Evolutionary conservation across 1,140 invertebrate species (phyloP).

Genomic region (Trinorchestia longiramus): DNA sequence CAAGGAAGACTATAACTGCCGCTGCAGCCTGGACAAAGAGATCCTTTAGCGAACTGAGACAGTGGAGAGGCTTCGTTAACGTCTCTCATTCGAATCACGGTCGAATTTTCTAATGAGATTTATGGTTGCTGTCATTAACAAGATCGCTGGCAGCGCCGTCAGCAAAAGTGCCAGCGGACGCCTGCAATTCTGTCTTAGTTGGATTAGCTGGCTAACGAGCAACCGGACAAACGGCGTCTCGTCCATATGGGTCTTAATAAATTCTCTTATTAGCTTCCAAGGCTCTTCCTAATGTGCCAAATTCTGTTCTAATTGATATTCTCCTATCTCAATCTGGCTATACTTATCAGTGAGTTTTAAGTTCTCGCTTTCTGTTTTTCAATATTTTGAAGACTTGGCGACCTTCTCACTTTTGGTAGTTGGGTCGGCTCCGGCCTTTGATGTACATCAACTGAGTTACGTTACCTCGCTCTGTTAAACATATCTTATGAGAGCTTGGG

Average conservation of each 20-base stretch:
- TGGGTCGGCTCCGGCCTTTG: not conserved
- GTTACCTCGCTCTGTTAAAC: not conserved
- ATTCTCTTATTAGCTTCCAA: conserved; percentile 47
- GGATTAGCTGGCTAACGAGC: conserved; percentile 50
- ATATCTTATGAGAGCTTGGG: not conserved
- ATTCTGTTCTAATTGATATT: conserved; percentile 15
- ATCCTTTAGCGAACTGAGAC: not conserved
- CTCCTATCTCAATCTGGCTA: not conserved
- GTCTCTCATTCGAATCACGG: conserved; percentile 43
- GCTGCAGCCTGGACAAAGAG: not conserved
- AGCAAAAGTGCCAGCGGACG: conserved; percentile 29
- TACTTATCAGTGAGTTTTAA: not conserved
- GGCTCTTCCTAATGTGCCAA: not conserved
- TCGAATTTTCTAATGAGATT: conserved; percentile 49
- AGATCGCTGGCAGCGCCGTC: conserved; percentile 25
- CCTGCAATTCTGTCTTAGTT: conserved; percentile 47
- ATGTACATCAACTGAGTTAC: not conserved
- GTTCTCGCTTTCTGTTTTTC: not conserved
- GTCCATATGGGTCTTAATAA: conserved; percentile 40
- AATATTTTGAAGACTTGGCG: not conserved
- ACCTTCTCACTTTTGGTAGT: not conserved
- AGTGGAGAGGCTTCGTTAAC: conserved; percentile 16
- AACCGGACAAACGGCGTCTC: not conserved
- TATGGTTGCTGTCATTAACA: conserved; percentile 54
- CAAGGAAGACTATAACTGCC: not conserved